These are phyloP conservation scores for Parnassius mnemosyne DNA, from an alignment of 2,888 invertebrate species.

Conservation along the genomic window DNA sequence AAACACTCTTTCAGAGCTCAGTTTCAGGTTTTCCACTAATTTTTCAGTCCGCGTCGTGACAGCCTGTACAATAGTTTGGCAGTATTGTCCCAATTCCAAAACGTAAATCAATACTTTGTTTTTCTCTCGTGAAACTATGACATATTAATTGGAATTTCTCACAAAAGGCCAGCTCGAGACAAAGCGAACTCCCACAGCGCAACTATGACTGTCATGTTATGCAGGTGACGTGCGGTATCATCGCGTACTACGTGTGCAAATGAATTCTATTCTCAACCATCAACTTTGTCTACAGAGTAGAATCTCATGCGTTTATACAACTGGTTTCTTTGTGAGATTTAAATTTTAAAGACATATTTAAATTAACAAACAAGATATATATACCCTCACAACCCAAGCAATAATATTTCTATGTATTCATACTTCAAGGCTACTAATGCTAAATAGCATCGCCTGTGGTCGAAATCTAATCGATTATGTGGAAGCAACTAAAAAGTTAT, in stretches of 20 bases:
- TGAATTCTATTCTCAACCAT: slow-evolving; percentile 39
- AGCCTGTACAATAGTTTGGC: slow-evolving; percentile 38
- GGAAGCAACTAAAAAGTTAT: no score
- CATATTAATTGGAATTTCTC: slow-evolving; percentile 62
- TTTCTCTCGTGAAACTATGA: slow-evolving; percentile 46
- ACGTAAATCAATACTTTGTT: slow-evolving; percentile 42
- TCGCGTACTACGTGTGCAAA: slow-evolving; percentile 33
- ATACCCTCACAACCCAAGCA: no score
- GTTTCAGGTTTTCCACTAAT: background rate
- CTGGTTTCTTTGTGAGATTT: background rate
- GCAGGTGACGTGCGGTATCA: slow-evolving; percentile 47
- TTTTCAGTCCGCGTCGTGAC: slow-evolving; percentile 32
- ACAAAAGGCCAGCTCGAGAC: slow-evolving; percentile 53
- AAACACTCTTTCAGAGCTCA: no score
- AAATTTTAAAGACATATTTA: background rate
- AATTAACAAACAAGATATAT: slow-evolving; percentile 4
- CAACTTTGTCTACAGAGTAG: slow-evolving; percentile 7
- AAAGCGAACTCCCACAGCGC: slow-evolving; percentile 41
- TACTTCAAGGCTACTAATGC: no score
- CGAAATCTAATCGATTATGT: no score
- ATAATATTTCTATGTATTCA: no score
- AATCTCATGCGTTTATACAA: background rate
- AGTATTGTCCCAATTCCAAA: slow-evolving; percentile 46
- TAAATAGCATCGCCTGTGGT: no score
- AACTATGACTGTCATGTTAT: slow-evolving; percentile 38